phyloP scores from a whole-genome alignment of 2,113 vertebrate genomes.

The Limanda limanda region DNA sequence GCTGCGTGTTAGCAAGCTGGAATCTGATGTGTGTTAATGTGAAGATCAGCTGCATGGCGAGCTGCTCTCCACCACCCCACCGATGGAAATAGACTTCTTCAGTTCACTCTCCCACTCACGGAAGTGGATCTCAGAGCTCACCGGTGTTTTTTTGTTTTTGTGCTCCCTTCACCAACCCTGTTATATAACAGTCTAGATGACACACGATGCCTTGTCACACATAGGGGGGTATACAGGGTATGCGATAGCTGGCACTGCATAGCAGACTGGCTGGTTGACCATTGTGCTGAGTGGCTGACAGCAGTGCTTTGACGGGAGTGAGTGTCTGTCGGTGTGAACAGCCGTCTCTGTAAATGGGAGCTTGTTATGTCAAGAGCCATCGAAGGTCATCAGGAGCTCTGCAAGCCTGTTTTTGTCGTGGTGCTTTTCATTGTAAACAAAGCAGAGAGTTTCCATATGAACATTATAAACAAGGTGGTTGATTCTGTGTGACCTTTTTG shows the following conservation, averaged over 20 bases:
- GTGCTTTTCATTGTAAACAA: background rate
- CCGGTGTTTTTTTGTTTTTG: background rate
- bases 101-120: background rate
- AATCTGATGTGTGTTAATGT: slow-evolving; percentile 9
- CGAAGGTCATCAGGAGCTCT: background rate
- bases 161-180: background rate
- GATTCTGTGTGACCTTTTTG: background rate
- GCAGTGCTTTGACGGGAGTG: slow-evolving; percentile 38
- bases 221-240: background rate
- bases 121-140: background rate
- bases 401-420: background rate
- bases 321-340: slow-evolving; percentile 13
- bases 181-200: slow-evolving; percentile 53
- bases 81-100: slow-evolving; percentile 36
- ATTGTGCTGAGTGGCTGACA: slow-evolving; percentile 28
- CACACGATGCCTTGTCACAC: slow-evolving; percentile 40
- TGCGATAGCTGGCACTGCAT: slow-evolving; percentile 2
- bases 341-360: slow-evolving; percentile 6
- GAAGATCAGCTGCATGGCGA: slow-evolving; percentile 2
- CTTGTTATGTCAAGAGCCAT: slow-evolving; percentile 12
- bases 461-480: background rate
- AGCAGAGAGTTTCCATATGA: background rate
- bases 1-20: background rate
- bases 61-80: background rate
- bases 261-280: background rate